A percentile compares a stretch with the other conserved stretches of the same genome.
phyloP scores from a whole-genome alignment of 53 echinoderm and acorn worm genomes.

The Luidia sarsii region DNA sequence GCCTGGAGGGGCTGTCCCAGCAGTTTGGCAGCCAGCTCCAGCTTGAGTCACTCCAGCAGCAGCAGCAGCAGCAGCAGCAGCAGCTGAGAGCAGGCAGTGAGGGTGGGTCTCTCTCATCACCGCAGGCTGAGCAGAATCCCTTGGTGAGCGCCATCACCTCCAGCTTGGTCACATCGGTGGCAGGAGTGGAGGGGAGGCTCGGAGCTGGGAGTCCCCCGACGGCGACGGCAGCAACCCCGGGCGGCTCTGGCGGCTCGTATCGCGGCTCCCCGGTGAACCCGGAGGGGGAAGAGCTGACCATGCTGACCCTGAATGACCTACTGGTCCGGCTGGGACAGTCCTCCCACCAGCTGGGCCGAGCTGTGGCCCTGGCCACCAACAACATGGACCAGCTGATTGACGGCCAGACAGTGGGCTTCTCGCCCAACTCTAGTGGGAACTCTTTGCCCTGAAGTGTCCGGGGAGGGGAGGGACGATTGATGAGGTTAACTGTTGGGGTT shows the following conservation, averaged over 20 bases:
- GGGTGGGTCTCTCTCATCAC: background rate
- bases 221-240: background rate
- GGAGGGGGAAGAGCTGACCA: slow-evolving; percentile 55
- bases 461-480: too few species aligned
- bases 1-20: slow-evolving; percentile 40
- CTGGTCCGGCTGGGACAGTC: slow-evolving; percentile 77
- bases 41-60: slow-evolving; percentile 22
- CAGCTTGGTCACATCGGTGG: slow-evolving; percentile 4
- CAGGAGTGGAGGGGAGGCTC: background rate
- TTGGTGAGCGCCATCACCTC: slow-evolving; percentile 47
- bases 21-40: slow-evolving; percentile 44
- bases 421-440: slow-evolving; percentile 92
- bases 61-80: slow-evolving; percentile 19
- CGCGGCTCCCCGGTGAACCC: background rate
- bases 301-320: slow-evolving; percentile 75
- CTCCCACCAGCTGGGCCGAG: slow-evolving; percentile 83
- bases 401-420: slow-evolving; percentile 78
- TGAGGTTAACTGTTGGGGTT: too few species aligned
- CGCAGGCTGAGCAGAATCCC: slow-evolving; percentile 30
- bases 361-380: slow-evolving; percentile 93
- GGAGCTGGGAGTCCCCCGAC: too few species aligned
- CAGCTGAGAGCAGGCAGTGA: background rate
- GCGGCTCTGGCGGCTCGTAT: background rate
- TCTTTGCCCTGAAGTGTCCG: slow-evolving; percentile 73
- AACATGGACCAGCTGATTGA: slow-evolving; percentile 93